phyloP scores from a whole-genome alignment of 2,888 invertebrate genomes.

The Agriopis marginaria region DNA sequence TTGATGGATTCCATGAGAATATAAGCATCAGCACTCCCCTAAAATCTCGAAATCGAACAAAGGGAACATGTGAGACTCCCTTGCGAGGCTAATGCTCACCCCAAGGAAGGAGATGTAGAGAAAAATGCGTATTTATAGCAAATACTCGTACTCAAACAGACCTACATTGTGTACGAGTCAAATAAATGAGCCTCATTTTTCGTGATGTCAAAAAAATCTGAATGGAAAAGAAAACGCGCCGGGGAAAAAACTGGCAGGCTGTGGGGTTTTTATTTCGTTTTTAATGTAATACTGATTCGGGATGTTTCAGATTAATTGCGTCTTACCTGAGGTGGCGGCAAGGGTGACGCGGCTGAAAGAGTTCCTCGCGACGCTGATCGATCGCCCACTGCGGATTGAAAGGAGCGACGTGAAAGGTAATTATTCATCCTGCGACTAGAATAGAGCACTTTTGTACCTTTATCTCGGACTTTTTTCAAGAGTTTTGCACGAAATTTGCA shows the following conservation, averaged over 20 bases:
- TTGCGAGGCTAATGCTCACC: slow-evolving; percentile 83
- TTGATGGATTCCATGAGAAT: slow-evolving; percentile 83
- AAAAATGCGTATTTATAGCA: slow-evolving; percentile 87
- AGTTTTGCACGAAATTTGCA: slow-evolving; percentile 85
- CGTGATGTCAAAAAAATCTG: slow-evolving; percentile 87
- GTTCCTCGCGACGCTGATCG: slow-evolving; percentile 84
- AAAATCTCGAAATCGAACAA: slow-evolving; percentile 85
- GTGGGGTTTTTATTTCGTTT: slow-evolving; percentile 82
- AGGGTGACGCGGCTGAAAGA: slow-evolving; percentile 84
- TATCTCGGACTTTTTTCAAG: slow-evolving; percentile 81
- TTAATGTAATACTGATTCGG: slow-evolving; percentile 86
- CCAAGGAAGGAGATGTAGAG: slow-evolving; percentile 85
- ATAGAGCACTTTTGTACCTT: slow-evolving; percentile 86
- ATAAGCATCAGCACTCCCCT: slow-evolving; percentile 83
- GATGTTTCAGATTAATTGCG: slow-evolving; percentile 86
- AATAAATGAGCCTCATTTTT: slow-evolving; percentile 87
- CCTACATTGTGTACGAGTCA: slow-evolving; percentile 87
- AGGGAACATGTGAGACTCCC: slow-evolving; percentile 83
- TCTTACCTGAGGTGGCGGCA: slow-evolving; percentile 82
- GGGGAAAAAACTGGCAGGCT: slow-evolving; percentile 81
- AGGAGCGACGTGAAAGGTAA: slow-evolving; percentile 85
- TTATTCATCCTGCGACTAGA: slow-evolving; percentile 86
- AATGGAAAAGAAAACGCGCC: slow-evolving; percentile 85
- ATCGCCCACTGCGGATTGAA: slow-evolving; percentile 83
- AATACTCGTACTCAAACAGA: slow-evolving; percentile 87